Base-by-base conservation (phyloP, 1,140 invertebrate genomes). In the Nephila pilipes region DNA sequence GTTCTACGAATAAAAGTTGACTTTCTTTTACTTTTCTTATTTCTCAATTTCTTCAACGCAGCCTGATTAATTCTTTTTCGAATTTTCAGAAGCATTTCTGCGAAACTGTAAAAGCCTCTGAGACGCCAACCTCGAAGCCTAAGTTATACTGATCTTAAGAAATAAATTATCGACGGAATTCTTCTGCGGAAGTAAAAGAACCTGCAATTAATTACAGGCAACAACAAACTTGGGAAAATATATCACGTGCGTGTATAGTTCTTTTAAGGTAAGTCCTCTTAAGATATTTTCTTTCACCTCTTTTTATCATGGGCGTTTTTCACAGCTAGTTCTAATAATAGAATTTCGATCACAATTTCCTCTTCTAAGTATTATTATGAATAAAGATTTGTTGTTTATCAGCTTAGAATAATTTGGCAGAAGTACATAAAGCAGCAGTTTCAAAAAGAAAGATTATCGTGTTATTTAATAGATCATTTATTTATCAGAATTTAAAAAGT, bases 121-220 rank as follows among this genome's bases (percentile, higher is more conserved):
- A 32, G 29, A 75, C 29, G 10, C 16, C 12, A 29, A 29, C 12
- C 16, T 18, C 25, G 16, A 29, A 75, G 25, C 65, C 25, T 16
- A 75, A 75, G 10, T 75, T 14, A 29, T 16, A 75, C 29, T 32
- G 32, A 32, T 36, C 65, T 75, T 75, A 75, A 75, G 65, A 75
- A 75, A 75, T 75, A 75, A 75, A 75, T 75, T 75, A 75, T 75
- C 29, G 65, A 75, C 65, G 16, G 65, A 75, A 75, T 75, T 75
- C 65, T 36, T 75, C 65, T 2, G 4, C 65, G 16, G 18, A 18
- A 46, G 46, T 46, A 65, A 75, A 12, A 29, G 29, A 32, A 75
- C 10, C 8, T 14, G 14, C 65, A 75, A 75, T 75, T 75, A 75
- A 75, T 75, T 75, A 75, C 25, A 16, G 65, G 29, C 10, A n/a